Evolutionary conservation across 2,797 vertebrate genomes (phyloP).

Genomic region (Urocyon cinereoargenteus): DNA sequence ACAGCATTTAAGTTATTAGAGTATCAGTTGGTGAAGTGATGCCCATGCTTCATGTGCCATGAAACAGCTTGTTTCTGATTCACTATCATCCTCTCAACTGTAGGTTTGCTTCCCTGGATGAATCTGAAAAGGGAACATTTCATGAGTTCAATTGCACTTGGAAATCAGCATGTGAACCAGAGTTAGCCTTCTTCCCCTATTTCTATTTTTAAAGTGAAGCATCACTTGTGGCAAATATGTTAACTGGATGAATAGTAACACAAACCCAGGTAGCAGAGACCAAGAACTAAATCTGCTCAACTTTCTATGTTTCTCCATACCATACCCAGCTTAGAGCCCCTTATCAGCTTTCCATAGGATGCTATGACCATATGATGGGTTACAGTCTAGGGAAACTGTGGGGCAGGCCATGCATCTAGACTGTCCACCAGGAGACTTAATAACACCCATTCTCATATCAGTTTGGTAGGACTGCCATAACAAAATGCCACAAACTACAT

Average conservation of each 20-base stretch:
- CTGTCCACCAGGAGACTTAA: background rate
- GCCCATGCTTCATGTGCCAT: too few species aligned
- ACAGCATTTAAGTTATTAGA: background rate
- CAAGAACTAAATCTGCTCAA: background rate
- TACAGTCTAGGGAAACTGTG: too few species aligned
- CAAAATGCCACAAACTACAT: background rate
- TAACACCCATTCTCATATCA: too few species aligned
- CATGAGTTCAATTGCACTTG: background rate
- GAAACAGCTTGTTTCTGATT: background rate
- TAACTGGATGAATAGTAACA: background rate
- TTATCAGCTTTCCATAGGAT: background rate
- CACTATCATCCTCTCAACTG: background rate
- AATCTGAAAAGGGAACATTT: background rate
- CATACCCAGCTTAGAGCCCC: background rate
- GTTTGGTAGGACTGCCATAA: background rate
- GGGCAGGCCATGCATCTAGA: background rate
- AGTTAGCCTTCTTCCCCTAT: background rate
- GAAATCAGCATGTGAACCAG: background rate
- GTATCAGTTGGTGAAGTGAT: background rate
- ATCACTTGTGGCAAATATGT: background rate
- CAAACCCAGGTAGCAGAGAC: background rate
- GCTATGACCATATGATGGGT: background rate
- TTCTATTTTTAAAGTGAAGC: background rate
- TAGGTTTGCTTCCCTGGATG: background rate
- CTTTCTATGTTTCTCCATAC: too few species aligned